A percentile compares a stretch with the other conserved stretches of the same genome.
Evolutionary conservation across 2,797 vertebrate species (phyloP).

Genomic region (Acrocephalus scirpaceus): DNA sequence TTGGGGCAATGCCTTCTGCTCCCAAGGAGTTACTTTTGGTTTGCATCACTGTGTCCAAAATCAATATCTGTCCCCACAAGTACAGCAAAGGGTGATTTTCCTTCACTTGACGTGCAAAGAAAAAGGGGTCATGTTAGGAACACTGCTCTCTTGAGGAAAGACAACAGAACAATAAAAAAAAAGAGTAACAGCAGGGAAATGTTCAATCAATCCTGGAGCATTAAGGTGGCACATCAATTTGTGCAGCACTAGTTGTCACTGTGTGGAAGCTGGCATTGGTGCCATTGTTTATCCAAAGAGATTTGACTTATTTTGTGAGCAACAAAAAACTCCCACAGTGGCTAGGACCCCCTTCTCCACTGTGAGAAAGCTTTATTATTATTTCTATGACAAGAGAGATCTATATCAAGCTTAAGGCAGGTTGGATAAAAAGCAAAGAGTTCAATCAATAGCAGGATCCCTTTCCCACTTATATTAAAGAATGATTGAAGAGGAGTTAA

Average conservation of each 20-base stretch:
- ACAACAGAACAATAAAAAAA: not conserved
- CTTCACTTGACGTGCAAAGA: conserved; percentile 30
- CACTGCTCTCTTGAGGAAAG: conserved; percentile 48
- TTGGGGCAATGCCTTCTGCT: conserved; percentile 14
- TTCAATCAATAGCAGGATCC: conserved; percentile 10
- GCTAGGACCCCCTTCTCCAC: not conserved
- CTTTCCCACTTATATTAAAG: not conserved
- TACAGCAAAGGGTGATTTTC: conserved; percentile 43
- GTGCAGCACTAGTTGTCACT: not conserved
- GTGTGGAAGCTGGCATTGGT: not conserved
- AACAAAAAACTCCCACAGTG: not conserved
- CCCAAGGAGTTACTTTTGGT: conserved; percentile 20
- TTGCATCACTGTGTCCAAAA: not conserved
- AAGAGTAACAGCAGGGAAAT: not conserved
- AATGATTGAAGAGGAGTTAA: not conserved
- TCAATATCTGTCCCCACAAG: conserved; percentile 52
- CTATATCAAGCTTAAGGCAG: conserved; percentile 23
- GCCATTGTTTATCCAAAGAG: conserved; percentile 4
- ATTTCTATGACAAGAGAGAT: conserved; percentile 29
- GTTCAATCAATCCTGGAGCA: conserved; percentile 40
- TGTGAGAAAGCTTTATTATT: not conserved
- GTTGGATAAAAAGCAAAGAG: conserved; percentile 11
- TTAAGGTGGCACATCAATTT: conserved; percentile 58
- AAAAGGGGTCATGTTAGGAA: conserved; percentile 55
- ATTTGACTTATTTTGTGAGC: not conserved